These are phyloP conservation scores for Chelonus insularis DNA, from an alignment of 1,140 invertebrate species.

Conservation along the genomic window DNA sequence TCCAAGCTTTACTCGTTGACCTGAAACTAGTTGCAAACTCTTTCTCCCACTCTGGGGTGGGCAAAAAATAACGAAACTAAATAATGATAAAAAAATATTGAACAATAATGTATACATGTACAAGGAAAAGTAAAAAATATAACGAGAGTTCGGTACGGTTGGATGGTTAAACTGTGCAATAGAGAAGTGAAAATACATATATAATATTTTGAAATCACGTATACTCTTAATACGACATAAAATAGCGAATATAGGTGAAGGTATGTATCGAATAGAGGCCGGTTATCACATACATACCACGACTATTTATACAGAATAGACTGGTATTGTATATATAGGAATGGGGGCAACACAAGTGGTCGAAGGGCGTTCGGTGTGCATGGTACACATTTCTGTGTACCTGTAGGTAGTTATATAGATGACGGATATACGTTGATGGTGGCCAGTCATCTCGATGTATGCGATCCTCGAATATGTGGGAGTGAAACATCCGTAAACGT, in stretches of 20 bases:
- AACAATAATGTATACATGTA: no score
- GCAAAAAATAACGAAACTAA: no score
- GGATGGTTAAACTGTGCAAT: no score
- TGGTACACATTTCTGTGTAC: background rate
- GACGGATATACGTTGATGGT: background rate
- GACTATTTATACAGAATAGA: slow-evolving; percentile 3
- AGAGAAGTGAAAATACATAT: slow-evolving; percentile 44
- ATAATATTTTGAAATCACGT: slow-evolving; percentile 48
- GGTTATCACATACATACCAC: slow-evolving; percentile 1
- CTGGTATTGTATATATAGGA: background rate
- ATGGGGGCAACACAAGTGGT: slow-evolving; percentile 9
- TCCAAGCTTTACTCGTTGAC: no score
- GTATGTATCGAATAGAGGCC: background rate
- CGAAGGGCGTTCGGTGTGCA: slow-evolving; percentile 1
- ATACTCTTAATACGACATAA: no score
- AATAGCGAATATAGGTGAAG: background rate
- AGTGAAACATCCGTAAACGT: background rate
- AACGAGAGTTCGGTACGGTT: no score
- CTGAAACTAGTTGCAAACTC: slow-evolving; percentile 36
- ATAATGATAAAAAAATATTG: no score
- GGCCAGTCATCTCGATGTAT: background rate
- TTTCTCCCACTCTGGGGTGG: no score
- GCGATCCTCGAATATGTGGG: slow-evolving; percentile 3
- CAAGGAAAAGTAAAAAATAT: no score
- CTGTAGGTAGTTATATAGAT: background rate